A percentile compares a stretch with the other conserved stretches of the same genome.
Evolutionary conservation across 2,888 invertebrate species (phyloP).

Genomic region (Bimastos eiseni): DNA sequence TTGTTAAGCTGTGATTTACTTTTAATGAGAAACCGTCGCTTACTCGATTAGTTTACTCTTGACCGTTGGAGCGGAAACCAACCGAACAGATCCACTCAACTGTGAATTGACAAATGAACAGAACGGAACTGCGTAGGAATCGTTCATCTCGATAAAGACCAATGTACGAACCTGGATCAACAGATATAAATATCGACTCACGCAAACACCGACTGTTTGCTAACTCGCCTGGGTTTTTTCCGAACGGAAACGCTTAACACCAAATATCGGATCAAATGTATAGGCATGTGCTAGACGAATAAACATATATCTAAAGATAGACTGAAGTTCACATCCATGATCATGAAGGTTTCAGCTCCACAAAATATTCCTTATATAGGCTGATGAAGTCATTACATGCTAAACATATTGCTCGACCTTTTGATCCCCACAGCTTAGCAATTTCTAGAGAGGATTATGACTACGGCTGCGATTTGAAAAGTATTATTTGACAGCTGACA

Average conservation of each 20-base stretch:
- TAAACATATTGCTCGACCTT: not conserved
- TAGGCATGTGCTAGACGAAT: not conserved
- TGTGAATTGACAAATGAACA: not conserved
- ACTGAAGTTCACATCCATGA: not conserved
- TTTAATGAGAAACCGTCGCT: not conserved
- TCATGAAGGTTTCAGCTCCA: not conserved
- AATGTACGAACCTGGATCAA: not conserved
- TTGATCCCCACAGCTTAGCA: not conserved
- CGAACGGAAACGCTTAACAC: not conserved
- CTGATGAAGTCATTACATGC: not conserved
- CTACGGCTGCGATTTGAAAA: not conserved
- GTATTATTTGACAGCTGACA: not conserved
- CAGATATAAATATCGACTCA: not conserved
- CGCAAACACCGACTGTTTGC: not conserved
- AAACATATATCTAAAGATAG: not conserved
- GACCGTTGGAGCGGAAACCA: not conserved
- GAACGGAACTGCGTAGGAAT: not conserved
- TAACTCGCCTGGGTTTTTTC: not conserved
- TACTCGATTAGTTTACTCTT: not conserved
- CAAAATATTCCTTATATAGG: not conserved
- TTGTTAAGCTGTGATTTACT: not conserved
- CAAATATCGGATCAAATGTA: conserved; percentile 1
- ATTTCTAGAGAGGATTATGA: not conserved
- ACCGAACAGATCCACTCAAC: not conserved
- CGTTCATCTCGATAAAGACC: conserved; percentile 1